phyloP scores from a whole-genome alignment of 2,888 invertebrate genomes.

The Yponomeuta sedellus region DNA sequence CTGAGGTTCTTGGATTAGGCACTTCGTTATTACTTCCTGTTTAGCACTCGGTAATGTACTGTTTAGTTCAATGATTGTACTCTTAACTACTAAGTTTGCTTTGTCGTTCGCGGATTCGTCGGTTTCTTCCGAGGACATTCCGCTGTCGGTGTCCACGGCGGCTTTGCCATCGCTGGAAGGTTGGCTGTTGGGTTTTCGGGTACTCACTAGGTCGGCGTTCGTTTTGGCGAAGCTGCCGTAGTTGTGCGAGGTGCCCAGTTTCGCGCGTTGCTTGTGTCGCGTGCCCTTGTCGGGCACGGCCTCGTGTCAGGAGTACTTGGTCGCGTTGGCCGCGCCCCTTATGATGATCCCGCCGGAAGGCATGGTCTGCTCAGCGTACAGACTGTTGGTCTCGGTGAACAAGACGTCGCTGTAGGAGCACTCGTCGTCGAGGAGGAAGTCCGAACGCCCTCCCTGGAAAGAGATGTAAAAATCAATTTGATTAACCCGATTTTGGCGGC shows the following conservation, averaged over 20 bases:
- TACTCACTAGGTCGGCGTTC: slow-evolving; percentile 36
- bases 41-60: slow-evolving; percentile 12
- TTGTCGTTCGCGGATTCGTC: slow-evolving; percentile 52
- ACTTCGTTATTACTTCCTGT: slow-evolving; percentile 45
- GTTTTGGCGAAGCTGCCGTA: slow-evolving; percentile 65
- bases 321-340: slow-evolving; percentile 49
- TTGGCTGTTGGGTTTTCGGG: slow-evolving; percentile 26
- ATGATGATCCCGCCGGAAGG: slow-evolving; percentile 51
- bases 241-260: slow-evolving; percentile 35
- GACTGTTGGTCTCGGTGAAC: slow-evolving; percentile 51
- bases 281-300: slow-evolving; percentile 67
- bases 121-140: slow-evolving; percentile 69
- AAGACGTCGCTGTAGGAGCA: slow-evolving; percentile 54
- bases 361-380: slow-evolving; percentile 39
- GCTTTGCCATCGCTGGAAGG: slow-evolving; percentile 21
- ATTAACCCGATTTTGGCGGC: too few species aligned
- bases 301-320: slow-evolving; percentile 65
- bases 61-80: slow-evolving; percentile 35
- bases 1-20: slow-evolving; percentile 61
- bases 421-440: slow-evolving; percentile 57
- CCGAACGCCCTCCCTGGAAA: slow-evolving; percentile 59
- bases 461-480: background rate
- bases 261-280: slow-evolving; percentile 33
- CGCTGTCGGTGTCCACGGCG: slow-evolving; percentile 50
- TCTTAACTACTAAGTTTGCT: slow-evolving; percentile 37